A percentile compares a stretch with the other conserved stretches of the same genome.
phyloP scores from a whole-genome alignment of 2,113 vertebrate species.

The Argyrosomus japonicus region DNA sequence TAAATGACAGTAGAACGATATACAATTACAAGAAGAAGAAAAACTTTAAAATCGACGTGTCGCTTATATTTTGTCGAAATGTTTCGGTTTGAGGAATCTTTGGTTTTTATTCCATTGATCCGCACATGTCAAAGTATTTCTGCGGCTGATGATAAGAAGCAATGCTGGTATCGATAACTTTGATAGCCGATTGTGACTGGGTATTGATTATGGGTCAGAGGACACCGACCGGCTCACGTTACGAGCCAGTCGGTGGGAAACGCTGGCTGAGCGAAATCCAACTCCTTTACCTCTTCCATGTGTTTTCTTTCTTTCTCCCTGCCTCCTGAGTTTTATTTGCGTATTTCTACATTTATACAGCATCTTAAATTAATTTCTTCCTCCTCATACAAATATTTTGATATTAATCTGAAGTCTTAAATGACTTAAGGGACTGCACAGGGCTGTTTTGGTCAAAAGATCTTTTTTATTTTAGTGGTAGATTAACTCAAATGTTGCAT shows the following conservation, averaged over 20 bases:
- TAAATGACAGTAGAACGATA: too few species aligned
- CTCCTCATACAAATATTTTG: not conserved
- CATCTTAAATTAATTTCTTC: not conserved
- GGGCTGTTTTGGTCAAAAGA: not conserved
- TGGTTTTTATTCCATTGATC: not conserved
- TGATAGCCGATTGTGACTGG: constrained; percentile 72
- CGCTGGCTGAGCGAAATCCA: constrained; percentile 61
- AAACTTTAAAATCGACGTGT: not conserved
- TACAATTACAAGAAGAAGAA: not conserved
- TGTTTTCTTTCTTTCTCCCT: not conserved
- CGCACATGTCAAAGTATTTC: constrained; percentile 11
- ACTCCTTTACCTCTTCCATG: constrained; percentile 29
- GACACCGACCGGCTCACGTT: constrained; percentile 63
- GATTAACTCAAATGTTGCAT: not conserved
- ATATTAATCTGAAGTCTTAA: not conserved
- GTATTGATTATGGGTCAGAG: constrained; percentile 76
- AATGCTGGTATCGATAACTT: constrained; percentile 70
- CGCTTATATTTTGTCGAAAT: not conserved
- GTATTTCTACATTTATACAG: not conserved
- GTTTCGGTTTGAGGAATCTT: not conserved
- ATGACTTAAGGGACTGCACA: too few species aligned
- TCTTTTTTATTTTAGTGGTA: not conserved
- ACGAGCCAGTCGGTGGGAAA: constrained; percentile 47
- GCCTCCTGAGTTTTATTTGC: not conserved
- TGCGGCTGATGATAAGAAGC: constrained; percentile 18